These are phyloP conservation scores for Smutsia gigantea DNA, from an alignment of 2,797 vertebrate species.

Conservation along the genomic window DNA sequence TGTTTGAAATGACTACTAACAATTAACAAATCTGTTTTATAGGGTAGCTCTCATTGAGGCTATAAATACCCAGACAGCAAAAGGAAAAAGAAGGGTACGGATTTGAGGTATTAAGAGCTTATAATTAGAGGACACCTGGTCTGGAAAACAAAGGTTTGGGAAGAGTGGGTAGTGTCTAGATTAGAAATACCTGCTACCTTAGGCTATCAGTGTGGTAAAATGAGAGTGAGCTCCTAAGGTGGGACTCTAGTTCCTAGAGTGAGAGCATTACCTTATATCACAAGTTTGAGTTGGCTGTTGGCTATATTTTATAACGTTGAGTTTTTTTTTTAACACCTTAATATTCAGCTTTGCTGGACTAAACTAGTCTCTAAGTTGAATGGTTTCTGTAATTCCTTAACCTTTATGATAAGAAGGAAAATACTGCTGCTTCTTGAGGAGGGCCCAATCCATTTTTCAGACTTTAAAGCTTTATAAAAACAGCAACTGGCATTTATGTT, in stretches of 20 bases:
- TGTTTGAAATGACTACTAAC: background rate
- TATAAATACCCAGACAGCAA: background rate
- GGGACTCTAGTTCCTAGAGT: background rate
- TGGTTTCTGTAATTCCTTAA: slow-evolving; percentile 24
- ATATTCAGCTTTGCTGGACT: slow-evolving; percentile 15
- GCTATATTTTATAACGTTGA: background rate
- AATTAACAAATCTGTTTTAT: background rate
- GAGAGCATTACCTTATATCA: accelerated
- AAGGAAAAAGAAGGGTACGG: background rate
- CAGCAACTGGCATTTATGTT: background rate
- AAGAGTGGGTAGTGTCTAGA: background rate
- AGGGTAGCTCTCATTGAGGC: background rate
- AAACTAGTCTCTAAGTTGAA: slow-evolving; percentile 36
- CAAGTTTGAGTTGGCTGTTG: background rate
- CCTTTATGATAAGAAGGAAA: slow-evolving; percentile 44
- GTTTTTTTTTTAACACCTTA: background rate
- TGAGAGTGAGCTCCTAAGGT: background rate
- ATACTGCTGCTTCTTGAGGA: background rate
- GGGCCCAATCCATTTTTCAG: background rate
- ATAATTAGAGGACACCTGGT: background rate
- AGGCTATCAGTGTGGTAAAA: background rate
- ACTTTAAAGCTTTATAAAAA: slow-evolving; percentile 8
- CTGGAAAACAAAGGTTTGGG: background rate
- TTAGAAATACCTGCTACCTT: background rate
- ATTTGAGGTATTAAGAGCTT: background rate